Percentiles rank a stretch among this genome's conserved stretches.
phyloP scores from a whole-genome alignment of 2,888 invertebrate species.

The Rugalucina vietnamica region DNA sequence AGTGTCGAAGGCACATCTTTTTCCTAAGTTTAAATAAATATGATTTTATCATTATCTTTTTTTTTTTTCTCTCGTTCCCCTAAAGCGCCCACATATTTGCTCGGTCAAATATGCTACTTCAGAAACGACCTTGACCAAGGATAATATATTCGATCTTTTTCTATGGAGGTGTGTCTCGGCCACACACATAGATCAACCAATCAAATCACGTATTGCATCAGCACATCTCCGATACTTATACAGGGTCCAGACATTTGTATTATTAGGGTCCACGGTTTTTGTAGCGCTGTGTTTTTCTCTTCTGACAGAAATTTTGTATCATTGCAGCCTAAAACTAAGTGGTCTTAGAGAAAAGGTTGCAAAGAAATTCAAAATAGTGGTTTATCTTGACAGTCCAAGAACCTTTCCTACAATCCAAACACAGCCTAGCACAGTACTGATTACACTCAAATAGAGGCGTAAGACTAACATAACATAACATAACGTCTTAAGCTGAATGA shows the following conservation, averaged over 20 bases:
- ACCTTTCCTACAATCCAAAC: too few species aligned
- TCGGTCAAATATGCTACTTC: not conserved
- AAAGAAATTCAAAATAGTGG: not conserved
- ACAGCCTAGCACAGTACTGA: too few species aligned
- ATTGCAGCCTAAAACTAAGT: not conserved
- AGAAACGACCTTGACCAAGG: conserved; percentile 38
- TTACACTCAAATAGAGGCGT: not conserved
- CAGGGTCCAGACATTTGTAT: not conserved
- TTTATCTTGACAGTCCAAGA: not conserved
- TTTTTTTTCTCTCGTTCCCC: too few species aligned
- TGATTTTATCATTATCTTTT: too few species aligned
- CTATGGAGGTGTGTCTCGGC: conserved; percentile 64
- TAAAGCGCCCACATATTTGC: not conserved
- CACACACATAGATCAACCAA: conserved; percentile 69
- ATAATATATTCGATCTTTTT: conserved; percentile 45
- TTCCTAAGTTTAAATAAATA: too few species aligned
- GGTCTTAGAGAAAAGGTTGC: not conserved
- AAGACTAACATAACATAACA: not conserved
- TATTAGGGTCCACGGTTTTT: not conserved
- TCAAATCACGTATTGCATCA: conserved; percentile 48
- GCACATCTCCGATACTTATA: not conserved
- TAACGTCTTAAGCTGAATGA: not conserved
- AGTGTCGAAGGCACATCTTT: too few species aligned
- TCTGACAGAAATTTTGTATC: not conserved
- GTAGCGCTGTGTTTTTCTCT: not conserved